Evolutionary conservation across 2,113 vertebrate genomes (phyloP), one percentile per base, ranked within the genome.

Genomic region (Sebastes schlegelii): DNA sequence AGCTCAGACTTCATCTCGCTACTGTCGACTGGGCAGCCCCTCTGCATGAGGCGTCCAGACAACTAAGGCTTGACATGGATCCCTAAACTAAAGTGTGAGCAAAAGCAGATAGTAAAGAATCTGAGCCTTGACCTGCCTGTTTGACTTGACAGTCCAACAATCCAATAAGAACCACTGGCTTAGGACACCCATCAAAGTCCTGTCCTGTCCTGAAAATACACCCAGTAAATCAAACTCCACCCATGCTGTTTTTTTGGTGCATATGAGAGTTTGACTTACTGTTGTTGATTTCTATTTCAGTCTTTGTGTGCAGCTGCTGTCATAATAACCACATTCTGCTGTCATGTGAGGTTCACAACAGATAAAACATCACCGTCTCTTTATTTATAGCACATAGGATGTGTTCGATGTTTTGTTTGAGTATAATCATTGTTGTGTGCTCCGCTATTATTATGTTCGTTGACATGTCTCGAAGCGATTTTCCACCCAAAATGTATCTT

Each of bases 61-160:
- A 80, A 86, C 78, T 89, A 91, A 93, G 90, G 92, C 91, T 92
- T 91, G 92, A 93, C 90, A 93, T 94, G 95, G 95, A 96, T 95
- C 95, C 95, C 88, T 95, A 94, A 95, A 96, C 93, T 95, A 95
- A 95, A 95, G 95, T 96, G 95, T 96, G 94, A 93, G 93, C 94
- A 93, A 86, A 64, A 89, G 90, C 90, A 84, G 55, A 79, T 68
- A 83, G 74, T 60, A 70, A 80, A 88, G 71, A 88, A 87, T 90
- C 76, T 86, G 74, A 91, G 88, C 86, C 72, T 86, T 77, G 86
- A 91, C 88, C 89, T 77, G 58, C 79, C 85, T 83, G 82, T 92
- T 86, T 76, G 82, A 88, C 75, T 63, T 79, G 77, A 88, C 65
- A 83, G 81, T 72, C 60, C 85, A 83, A 84, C 77, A 79, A 69